A percentile compares a stretch with the other conserved stretches of the same genome.
Conservation (phyloP, 2,113 vertebrate species). For the Haemorhous mexicanus region DNA sequence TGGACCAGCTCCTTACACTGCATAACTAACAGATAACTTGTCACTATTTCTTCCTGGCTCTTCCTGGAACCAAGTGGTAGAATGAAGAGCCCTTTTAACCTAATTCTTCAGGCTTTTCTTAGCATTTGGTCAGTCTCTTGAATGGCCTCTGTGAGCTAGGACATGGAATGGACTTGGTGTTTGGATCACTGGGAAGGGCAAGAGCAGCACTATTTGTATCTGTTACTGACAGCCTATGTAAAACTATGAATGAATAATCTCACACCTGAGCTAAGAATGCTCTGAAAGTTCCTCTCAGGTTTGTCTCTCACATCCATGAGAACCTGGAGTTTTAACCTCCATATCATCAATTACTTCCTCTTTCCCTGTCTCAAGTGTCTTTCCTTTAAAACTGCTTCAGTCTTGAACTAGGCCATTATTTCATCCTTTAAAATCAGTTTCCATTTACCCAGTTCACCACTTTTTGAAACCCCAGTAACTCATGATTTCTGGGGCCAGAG, state of each 20-base stretch:
- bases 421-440: conserved; percentile 60
- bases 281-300: not conserved
- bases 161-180: not conserved
- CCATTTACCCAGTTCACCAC: conserved; percentile 55
- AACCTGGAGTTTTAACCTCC: conserved; percentile 10
- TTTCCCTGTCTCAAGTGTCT: not conserved
- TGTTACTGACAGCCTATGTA: not conserved
- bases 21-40: not conserved
- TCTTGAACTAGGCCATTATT: conserved; percentile 51
- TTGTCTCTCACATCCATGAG: not conserved
- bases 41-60: not conserved
- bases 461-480: conserved; percentile 55
- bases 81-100: not conserved
- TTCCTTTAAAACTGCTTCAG: not conserved
- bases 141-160: not conserved
- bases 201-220: not conserved
- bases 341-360: not conserved
- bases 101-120: not conserved
- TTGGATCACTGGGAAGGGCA: not conserved
- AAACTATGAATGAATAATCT: not conserved
- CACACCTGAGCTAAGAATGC: not conserved
- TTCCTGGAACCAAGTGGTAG: not conserved
- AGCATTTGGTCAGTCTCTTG: not conserved
- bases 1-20: not conserved
- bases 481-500: conserved; percentile 59